These are phyloP conservation scores for Natrix natrix DNA, from an alignment of 2,797 vertebrate species.

Conservation along the genomic window DNA sequence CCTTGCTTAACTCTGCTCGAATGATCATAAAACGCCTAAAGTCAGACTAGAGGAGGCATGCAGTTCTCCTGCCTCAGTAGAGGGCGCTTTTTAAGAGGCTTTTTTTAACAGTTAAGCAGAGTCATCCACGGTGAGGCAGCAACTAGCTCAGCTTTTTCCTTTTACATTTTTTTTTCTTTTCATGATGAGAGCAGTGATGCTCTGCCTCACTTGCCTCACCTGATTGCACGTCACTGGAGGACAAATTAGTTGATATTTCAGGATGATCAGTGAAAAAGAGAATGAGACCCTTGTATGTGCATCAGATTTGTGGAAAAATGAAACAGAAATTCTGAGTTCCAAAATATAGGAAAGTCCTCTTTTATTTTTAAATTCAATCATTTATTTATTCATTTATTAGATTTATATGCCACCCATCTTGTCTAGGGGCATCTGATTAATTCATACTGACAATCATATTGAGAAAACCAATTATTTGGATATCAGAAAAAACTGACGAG, in stretches of 20 bases:
- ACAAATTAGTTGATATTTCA: background rate
- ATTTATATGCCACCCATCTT: background rate
- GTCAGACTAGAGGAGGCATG: no score
- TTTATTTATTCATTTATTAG: background rate
- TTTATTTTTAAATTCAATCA: background rate
- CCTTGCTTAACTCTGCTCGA: no score
- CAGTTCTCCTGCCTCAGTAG: no score
- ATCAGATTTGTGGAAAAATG: background rate
- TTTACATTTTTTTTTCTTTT: no score
- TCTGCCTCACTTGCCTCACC: no score
- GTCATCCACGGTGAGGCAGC: no score
- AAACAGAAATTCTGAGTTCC: background rate
- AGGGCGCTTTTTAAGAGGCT: no score
- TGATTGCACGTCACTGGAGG: no score
- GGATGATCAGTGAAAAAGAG: background rate
- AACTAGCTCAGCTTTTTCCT: no score
- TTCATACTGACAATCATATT: background rate
- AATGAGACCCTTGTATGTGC: background rate
- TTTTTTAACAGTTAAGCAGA: no score
- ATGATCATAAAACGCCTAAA: no score
- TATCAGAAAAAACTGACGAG: background rate
- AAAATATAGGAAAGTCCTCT: background rate
- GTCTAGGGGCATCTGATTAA: background rate
- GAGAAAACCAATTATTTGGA: background rate
- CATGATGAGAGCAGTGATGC: no score